These are phyloP conservation scores for Centropyge bicolor DNA, from an alignment of 2,797 vertebrate species.

Conservation along the genomic window DNA sequence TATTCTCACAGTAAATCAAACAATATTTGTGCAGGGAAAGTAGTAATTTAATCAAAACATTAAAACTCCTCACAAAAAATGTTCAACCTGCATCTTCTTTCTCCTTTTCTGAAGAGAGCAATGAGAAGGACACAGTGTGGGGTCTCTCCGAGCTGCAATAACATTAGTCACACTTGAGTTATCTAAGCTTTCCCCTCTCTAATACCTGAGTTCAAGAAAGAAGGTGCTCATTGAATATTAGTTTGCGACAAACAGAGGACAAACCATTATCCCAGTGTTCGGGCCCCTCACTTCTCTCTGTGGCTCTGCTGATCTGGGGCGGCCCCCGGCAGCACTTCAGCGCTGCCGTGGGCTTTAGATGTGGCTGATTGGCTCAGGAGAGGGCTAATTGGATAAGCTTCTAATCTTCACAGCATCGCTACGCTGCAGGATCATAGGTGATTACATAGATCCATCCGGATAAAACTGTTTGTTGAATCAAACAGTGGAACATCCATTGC, in stretches of 20 bases:
- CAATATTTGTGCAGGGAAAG: background rate
- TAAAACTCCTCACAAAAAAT: background rate
- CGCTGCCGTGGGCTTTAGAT: slow-evolving; percentile 76
- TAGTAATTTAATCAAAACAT: slow-evolving; percentile 1
- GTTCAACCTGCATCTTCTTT: slow-evolving; percentile 17
- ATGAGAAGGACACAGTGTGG: slow-evolving; percentile 74
- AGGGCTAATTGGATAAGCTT: slow-evolving; percentile 92
- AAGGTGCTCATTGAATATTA: slow-evolving; percentile 75
- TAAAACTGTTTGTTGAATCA: slow-evolving; percentile 12
- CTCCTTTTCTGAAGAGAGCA: background rate
- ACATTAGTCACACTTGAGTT: slow-evolving; percentile 81
- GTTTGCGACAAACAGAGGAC: slow-evolving; percentile 60
- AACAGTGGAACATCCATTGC: background rate
- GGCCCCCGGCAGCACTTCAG: slow-evolving; percentile 79
- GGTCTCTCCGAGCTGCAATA: slow-evolving; percentile 70
- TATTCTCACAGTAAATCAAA: background rate
- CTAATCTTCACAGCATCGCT: slow-evolving; percentile 87
- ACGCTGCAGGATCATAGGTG: slow-evolving; percentile 24
- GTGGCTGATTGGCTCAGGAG: slow-evolving; percentile 84
- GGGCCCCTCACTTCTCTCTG: slow-evolving; percentile 83
- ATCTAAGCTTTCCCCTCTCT: slow-evolving; percentile 80
- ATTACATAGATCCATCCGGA: background rate
- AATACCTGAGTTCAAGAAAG: slow-evolving; percentile 59
- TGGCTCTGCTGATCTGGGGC: slow-evolving; percentile 79
- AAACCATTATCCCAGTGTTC: slow-evolving; percentile 19